Conservation (phyloP, 2,113 vertebrate species). For the Morone chrysops region DNA sequence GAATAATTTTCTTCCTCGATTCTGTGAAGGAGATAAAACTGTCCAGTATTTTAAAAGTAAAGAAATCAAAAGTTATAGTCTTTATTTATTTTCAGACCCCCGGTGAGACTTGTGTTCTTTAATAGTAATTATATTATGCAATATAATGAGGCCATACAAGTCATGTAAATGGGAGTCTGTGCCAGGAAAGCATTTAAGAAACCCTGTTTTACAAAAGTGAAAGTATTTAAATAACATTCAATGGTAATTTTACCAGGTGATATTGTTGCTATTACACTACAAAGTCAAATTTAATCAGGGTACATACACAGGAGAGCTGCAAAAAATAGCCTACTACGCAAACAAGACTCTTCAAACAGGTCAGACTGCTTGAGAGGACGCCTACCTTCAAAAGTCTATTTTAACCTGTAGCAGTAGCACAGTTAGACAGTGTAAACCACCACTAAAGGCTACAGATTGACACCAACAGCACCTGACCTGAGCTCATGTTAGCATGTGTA, state of each 20-base stretch:
- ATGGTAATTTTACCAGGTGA: neutral
- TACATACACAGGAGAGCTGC: neutral
- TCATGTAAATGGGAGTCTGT: neutral
- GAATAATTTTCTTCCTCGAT: neutral
- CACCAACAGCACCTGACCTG: neutral
- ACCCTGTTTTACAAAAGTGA: neutral
- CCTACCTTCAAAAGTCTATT: neutral
- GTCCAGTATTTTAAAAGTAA: neutral
- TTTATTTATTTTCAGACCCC: neutral
- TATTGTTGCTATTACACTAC: neutral
- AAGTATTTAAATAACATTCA: neutral
- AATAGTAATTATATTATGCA: neutral
- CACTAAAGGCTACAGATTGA: neutral
- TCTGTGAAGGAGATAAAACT: neutral
- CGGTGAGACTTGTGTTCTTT: neutral
- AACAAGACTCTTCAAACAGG: neutral
- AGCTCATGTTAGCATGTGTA: too few species aligned
- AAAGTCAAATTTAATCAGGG: neutral
- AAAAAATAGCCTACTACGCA: neutral
- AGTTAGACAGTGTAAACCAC: neutral
- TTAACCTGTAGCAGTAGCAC: neutral
- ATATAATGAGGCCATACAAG: neutral
- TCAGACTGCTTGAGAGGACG: neutral
- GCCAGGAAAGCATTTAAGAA: neutral
- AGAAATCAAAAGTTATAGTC: neutral